Percentiles rank a stretch among this genome's conserved stretches.
Conservation (phyloP, 2,888 invertebrate species). For the Rutpela maculata region DNA sequence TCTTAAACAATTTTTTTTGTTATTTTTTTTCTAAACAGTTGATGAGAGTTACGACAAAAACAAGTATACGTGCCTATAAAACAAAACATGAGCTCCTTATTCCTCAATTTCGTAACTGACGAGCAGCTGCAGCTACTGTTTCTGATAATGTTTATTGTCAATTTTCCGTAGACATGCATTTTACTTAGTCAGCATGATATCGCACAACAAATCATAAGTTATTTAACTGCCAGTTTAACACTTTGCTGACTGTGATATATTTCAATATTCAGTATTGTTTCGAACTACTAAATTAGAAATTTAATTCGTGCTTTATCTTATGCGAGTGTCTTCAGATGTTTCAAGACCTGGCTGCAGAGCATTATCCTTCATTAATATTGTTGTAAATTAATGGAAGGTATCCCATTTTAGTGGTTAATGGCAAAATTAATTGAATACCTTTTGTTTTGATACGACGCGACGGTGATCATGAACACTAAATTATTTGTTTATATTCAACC, state of each 20-base stretch:
- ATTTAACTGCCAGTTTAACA: neutral
- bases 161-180: no score
- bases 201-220: no score
- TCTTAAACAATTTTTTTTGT: no score
- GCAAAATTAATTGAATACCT: neutral
- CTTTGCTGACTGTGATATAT: neutral
- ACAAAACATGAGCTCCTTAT: no score
- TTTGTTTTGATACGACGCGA: neutral
- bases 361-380: neutral
- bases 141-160: no score
- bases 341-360: neutral
- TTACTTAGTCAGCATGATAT: no score
- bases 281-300: neutral
- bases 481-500: neutral
- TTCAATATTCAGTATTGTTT: neutral
- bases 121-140: no score
- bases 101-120: no score
- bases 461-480: neutral
- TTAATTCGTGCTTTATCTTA: slow-evolving; percentile 4
- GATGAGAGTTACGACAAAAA: no score
- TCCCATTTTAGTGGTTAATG: neutral
- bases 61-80: no score
- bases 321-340: neutral
- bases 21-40: no score
- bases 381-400: neutral